Conservation (phyloP, 2,888 invertebrate genomes). For the Brassicogethes aeneus region DNA sequence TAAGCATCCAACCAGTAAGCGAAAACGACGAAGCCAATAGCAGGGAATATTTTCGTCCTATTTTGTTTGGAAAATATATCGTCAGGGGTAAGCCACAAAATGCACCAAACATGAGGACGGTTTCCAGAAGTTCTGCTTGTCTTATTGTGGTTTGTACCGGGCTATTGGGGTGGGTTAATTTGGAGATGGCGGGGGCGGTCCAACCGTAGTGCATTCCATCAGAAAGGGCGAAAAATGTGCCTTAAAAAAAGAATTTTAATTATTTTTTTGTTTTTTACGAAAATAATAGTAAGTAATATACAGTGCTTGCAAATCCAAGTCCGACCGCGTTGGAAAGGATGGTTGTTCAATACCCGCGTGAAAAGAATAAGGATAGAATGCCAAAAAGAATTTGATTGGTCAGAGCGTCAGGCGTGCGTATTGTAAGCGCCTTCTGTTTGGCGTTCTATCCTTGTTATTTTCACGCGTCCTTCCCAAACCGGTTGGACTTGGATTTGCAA, state of each 20-base stretch:
- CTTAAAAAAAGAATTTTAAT: slow-evolving; percentile 18
- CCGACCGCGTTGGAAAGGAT: no score
- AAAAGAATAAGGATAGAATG: no score
- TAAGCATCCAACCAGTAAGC: slow-evolving; percentile 33
- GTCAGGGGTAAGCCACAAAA: slow-evolving; percentile 33
- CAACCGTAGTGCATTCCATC: slow-evolving; percentile 41
- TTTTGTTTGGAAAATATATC: slow-evolving; percentile 31
- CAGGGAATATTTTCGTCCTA: slow-evolving; percentile 34
- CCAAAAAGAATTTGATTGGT: no score
- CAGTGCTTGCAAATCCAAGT: no score
- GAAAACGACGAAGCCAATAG: slow-evolving; percentile 31
- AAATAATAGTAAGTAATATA: no score
- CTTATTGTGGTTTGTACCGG: slow-evolving; percentile 27
- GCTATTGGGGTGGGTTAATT: slow-evolving; percentile 25
- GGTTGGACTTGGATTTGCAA: no score
- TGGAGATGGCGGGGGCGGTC: slow-evolving; percentile 37
- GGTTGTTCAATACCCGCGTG: no score
- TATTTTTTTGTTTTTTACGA: no score
- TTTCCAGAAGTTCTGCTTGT: slow-evolving; percentile 30
- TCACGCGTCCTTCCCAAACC: no score
- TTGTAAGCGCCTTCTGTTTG: no score
- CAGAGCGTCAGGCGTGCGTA: no score
- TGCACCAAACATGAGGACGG: slow-evolving; percentile 28
- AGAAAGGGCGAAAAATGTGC: slow-evolving; percentile 33
- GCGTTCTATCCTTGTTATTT: no score